Evolutionary conservation across 92 coral and sea anemone genomes (phyloP), one percentile per base, ranked within the genome.

Genomic region (Blastomussa wellsi): DNA sequence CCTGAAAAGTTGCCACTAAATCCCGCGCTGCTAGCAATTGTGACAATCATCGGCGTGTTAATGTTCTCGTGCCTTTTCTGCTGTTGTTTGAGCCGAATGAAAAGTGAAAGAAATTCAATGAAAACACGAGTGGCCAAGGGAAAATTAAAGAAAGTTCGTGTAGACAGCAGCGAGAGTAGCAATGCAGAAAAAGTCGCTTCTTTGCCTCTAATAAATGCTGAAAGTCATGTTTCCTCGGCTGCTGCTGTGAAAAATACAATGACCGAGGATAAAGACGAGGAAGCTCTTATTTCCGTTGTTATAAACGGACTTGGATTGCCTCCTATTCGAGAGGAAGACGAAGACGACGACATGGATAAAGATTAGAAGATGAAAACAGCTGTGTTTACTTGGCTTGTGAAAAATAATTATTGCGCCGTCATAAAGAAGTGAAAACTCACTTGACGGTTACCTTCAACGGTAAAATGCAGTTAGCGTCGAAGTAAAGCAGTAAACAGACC

Each of bases 271-370:
- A 75, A 36, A 59, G 80, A 83, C 15, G 60, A 75, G 57, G 74
- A 62, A 74, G 36, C 66, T 49, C 74, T 83, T 10, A 62, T 83
- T 74, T 75, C 87, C 66, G 80, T 74, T 74, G 62, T 83, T 15
- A n/a, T 75, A 4, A n/a, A 31, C 22, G 87, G 66, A 32, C 36
- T 44, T 75, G 74, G 36, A 7, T 74, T 83, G 73, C 73, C 80
- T 73, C 86, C 86, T 2, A 83, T 83, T 74, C 51, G 80, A 74
- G 87, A 83, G 31, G 87, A 83, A 74, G 87, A 83, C 71, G 87
- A 83, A 42, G 80, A 28, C 17, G 80, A 57, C 37, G 80, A 83
- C 74, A 42, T 33, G 20, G 57, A 39, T 52, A 62, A 83, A 52
- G 74, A 37, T 39, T 82, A 74, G 55, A 72, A 69, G 59, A 36